These are phyloP conservation scores for Gibbula magus DNA, from an alignment of 2,888 invertebrate genomes.

Conservation along the genomic window DNA sequence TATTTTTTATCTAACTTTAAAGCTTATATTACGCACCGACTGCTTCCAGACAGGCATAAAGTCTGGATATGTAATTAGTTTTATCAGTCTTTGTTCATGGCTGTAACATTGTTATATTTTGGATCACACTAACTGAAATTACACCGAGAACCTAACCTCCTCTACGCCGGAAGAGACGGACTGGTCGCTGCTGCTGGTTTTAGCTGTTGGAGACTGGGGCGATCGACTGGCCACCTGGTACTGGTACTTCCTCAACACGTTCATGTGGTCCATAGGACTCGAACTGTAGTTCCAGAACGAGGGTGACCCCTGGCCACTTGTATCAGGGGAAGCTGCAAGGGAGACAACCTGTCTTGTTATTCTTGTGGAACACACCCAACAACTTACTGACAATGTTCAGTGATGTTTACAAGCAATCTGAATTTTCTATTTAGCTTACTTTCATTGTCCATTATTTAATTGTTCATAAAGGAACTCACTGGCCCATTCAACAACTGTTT, in stretches of 20 bases:
- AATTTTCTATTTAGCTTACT: too few species aligned
- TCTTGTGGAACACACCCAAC: not conserved
- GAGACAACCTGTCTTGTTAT: not conserved
- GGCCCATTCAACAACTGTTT: too few species aligned
- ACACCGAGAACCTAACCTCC: slow-evolving; percentile 51
- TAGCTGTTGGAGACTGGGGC: slow-evolving; percentile 61
- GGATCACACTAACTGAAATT: too few species aligned
- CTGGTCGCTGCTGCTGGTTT: slow-evolving; percentile 58
- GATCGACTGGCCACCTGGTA: slow-evolving; percentile 71
- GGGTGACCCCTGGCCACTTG: slow-evolving; percentile 41
- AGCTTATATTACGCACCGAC: too few species aligned
- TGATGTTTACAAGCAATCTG: too few species aligned
- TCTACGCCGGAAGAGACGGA: slow-evolving; percentile 51
- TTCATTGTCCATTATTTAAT: too few species aligned
- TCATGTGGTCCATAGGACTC: slow-evolving; percentile 63
- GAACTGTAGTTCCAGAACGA: slow-evolving; percentile 72
- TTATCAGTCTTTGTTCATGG: too few species aligned
- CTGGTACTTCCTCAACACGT: slow-evolving; percentile 66
- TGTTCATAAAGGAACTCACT: too few species aligned
- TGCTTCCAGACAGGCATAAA: too few species aligned
- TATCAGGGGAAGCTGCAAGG: slow-evolving; percentile 56
- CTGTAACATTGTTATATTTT: too few species aligned
- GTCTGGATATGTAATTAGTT: too few species aligned
- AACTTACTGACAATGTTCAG: not conserved
- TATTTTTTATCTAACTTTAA: too few species aligned